Base-by-base conservation (phyloP, 2,888 invertebrate species). In the Rhimphoctona megacephalus region DNA sequence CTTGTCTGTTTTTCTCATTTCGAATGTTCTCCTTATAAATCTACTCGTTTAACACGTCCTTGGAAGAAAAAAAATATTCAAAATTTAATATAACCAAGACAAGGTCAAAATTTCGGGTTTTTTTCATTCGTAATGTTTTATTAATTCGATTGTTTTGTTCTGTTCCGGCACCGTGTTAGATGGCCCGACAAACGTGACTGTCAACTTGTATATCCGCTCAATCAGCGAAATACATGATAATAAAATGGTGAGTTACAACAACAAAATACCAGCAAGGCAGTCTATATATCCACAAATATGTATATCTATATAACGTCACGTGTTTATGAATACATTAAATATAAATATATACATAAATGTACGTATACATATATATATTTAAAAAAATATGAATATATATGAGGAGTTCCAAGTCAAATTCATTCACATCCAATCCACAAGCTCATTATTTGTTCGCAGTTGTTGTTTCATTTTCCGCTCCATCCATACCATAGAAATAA, bases 161-260 rank as follows among this genome's bases (percentile, higher is more conserved):
- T 94, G 92, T 93, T 93, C 92, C 93, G 92, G 92, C 91, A 91
- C 91, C 92, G 91, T 92, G 90, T 97, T 96, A 96, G 97, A 97
- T 95, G 96, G 96, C 95, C 97, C 98, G 93, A 98, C 98, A 94
- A 95, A 96, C 95, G 98, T 99, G 94, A 95, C 95, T 95, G 98
- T 99, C 96, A 99, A 99, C 97, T 97, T 99, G 96, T 98, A 97
- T 95, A 97, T 99, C 92, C 97, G 99, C 95, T 99, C 98, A 96
- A 98, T 99, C 96, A 98, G 98, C 97, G 98, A 98, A 97, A 99
- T 99, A 96, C 98, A 98, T 96, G 99, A 99, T 97, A 98, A 98
- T 96, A 98, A 98, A 96, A 99, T 99, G 99, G 99, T 98, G 97
- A 98, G 98, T 98, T 64, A 80, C 91, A 93, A 92, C 89, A 90